These are phyloP conservation scores for Holcopasites calliopsidis DNA, from an alignment of 1,140 invertebrate species.

Conservation along the genomic window DNA sequence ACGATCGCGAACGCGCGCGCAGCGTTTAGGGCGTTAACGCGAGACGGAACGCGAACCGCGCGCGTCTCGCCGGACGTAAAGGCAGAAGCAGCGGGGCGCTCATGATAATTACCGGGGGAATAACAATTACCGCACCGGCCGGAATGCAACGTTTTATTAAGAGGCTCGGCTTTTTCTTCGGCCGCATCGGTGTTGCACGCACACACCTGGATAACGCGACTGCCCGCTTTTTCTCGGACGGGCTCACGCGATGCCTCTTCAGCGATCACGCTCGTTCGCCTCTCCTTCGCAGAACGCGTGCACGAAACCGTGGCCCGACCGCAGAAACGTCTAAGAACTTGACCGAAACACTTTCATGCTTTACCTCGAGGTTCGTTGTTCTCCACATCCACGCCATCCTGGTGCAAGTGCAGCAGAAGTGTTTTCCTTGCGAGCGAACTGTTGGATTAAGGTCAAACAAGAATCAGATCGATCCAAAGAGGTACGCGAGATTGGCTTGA, in stretches of 20 bases:
- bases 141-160: conserved; percentile 29
- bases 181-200: conserved; percentile 5
- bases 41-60: background rate
- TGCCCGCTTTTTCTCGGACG: conserved; percentile 1
- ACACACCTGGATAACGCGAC: conserved; percentile 35
- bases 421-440: too few relatives aligned
- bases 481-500: too few relatives aligned
- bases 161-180: background rate
- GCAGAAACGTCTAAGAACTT: background rate
- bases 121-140: background rate
- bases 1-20: background rate
- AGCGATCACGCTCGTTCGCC: background rate
- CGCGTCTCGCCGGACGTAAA: background rate
- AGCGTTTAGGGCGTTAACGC: background rate
- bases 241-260: conserved; percentile 26
- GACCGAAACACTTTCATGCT: too few relatives aligned
- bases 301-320: background rate
- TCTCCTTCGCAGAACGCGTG: background rate
- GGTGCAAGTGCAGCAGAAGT: too few relatives aligned
- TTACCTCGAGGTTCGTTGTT: too few relatives aligned
- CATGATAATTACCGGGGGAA: conserved; percentile 7
- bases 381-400: background rate
- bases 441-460: too few relatives aligned
- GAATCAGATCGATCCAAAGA: too few relatives aligned
- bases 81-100: background rate